Percentiles rank a stretch among this genome's conserved stretches.
These are phyloP conservation scores for Cotesia typhae DNA, from an alignment of 1,140 invertebrate species.

Conservation along the genomic window DNA sequence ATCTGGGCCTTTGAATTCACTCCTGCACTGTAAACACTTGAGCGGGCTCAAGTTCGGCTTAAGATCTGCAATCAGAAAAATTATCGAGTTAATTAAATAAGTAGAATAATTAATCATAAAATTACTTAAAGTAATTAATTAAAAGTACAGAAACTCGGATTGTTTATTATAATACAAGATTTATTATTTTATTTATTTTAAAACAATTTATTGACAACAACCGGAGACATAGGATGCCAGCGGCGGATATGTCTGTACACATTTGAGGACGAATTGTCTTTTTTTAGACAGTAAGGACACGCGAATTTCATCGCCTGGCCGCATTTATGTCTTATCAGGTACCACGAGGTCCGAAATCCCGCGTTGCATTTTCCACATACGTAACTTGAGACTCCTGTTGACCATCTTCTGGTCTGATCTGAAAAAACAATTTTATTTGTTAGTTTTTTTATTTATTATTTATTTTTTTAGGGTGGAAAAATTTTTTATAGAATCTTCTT, in stretches of 20 bases:
- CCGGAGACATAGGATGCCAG: slow-evolving; percentile 54
- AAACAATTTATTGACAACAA: slow-evolving; percentile 48
- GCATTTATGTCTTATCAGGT: slow-evolving; percentile 58
- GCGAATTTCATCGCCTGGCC: slow-evolving; percentile 53
- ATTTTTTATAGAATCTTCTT: too few relatives aligned
- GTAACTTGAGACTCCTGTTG: slow-evolving; percentile 39
- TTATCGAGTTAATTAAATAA: not conserved
- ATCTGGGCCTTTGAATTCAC: slow-evolving; percentile 49
- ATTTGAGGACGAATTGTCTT: slow-evolving; percentile 54
- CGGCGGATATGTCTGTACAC: slow-evolving; percentile 60
- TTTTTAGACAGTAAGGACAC: slow-evolving; percentile 61
- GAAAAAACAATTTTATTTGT: slow-evolving; percentile 1
- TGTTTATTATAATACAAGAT: too few relatives aligned
- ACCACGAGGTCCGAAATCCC: slow-evolving; percentile 59
- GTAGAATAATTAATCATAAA: not conserved
- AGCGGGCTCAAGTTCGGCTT: not conserved
- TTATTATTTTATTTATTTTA: slow-evolving; percentile 29
- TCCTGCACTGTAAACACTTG: slow-evolving; percentile 54
- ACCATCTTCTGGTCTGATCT: not conserved
- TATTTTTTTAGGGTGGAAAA: too few relatives aligned
- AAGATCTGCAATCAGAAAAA: slow-evolving; percentile 20
- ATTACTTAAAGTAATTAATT: not conserved
- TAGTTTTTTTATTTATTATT: too few relatives aligned
- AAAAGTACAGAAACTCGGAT: too few relatives aligned
- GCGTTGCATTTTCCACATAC: slow-evolving; percentile 50